Base-by-base conservation (phyloP, 2,113 vertebrate species). In the Amia ocellicauda region DNA sequence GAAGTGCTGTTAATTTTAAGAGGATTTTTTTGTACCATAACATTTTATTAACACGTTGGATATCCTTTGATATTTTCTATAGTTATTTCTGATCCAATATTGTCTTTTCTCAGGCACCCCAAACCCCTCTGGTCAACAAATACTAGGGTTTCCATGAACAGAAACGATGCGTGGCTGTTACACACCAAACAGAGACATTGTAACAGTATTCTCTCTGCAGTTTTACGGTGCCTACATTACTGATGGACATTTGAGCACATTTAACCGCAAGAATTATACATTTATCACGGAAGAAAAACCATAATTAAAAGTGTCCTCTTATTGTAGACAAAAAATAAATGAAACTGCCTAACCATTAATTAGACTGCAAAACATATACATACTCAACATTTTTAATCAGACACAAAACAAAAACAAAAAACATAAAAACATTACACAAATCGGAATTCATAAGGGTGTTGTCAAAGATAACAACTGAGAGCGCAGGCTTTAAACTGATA, bases 1-100 rank as follows among this genome's bases (percentile, higher is more conserved):
- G n/a, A n/a, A n/a, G n/a, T n/a, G n/a, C n/a, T n/a, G n/a, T 43
- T 9, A 11, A 20, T 27, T 62, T 24, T 62, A 8, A 22, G 51
- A 62, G 23, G 20, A 49, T 13, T 10, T 29, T 51, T 51, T 67
- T 53, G 28, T 23, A 70, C 63, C 69, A 57, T 63, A 62, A 62
- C 49, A 57, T 54, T 36, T 49, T 42, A 66, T 62, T 64, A 52
- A 57, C 41, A 58, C 60, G 65, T 60, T 57, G 58, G 63, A 56
- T 40, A 61, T 40, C 22, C 56, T 59, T 42, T 51, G 57, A 64
- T 67, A 27, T 53, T 67, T 66, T 62, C 59, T 52, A 58, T 63
- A 41, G 41, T 56, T 56, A 14, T 47, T 51, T 27, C 23, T 29
- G 36, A 31, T 19, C 22, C 27, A 17, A 41, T 62, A 20, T 58